These are phyloP conservation scores for Laticauda colubrina DNA, from an alignment of 2,113 vertebrate genomes.

Conservation along the genomic window DNA sequence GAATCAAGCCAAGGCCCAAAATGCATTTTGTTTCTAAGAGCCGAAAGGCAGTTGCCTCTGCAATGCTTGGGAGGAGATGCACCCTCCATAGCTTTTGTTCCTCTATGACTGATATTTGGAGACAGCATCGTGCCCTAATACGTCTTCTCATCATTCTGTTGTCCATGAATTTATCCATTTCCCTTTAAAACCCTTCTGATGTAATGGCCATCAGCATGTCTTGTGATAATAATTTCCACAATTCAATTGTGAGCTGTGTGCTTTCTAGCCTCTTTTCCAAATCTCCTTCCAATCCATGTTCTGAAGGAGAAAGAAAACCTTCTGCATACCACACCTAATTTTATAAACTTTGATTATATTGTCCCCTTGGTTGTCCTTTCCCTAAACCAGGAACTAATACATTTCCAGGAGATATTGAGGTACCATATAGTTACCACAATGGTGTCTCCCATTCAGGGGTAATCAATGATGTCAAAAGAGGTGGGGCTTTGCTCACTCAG, in stretches of 20 bases:
- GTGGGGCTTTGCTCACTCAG: neutral
- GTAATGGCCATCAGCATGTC: neutral
- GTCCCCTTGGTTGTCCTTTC: neutral
- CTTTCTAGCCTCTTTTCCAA: neutral
- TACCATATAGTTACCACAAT: neutral
- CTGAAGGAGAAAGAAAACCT: neutral
- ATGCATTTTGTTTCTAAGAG: neutral
- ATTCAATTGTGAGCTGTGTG: neutral
- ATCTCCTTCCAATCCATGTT: neutral
- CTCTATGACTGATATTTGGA: neutral
- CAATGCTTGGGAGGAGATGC: neutral
- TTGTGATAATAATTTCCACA: neutral
- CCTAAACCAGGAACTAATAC: neutral
- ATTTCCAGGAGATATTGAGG: neutral
- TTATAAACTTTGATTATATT: neutral
- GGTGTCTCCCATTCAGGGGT: neutral
- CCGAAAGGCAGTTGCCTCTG: neutral
- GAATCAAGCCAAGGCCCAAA: neutral
- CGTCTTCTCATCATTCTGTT: neutral
- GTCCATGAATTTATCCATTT: neutral
- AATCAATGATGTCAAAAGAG: neutral
- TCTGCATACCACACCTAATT: neutral
- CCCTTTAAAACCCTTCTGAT: neutral
- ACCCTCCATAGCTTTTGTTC: neutral
- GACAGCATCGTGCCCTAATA: neutral